Conservation (phyloP, 1,140 invertebrate species). For the Pseudomyrmex cubaensis region DNA sequence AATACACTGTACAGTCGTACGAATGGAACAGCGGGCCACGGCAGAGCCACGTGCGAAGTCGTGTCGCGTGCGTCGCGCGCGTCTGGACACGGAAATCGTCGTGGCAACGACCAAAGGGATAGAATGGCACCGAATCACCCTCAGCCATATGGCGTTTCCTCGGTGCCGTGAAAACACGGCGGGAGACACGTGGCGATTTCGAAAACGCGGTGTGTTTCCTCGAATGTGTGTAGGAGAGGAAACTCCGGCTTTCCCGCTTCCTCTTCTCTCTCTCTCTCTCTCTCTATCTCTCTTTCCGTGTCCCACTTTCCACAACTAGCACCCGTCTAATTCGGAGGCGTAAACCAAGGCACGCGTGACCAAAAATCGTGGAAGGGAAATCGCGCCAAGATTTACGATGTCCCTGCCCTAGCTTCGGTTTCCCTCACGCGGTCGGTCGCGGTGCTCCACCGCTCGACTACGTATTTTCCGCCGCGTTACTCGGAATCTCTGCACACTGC, state of each 20-base stretch:
- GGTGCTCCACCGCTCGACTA: constrained; percentile 11
- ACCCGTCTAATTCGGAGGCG: constrained; percentile 43
- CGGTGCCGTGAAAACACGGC: constrained; percentile 39
- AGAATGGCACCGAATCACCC: constrained; percentile 43
- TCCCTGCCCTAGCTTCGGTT: constrained; percentile 14
- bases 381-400: constrained; percentile 51
- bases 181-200: constrained; percentile 46
- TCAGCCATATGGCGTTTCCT: constrained; percentile 52
- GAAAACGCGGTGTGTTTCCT: constrained; percentile 20
- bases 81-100: constrained; percentile 49
- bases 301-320: not conserved
- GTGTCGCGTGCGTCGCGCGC: constrained; percentile 43
- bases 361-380: constrained; percentile 41
- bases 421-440: constrained; percentile 32
- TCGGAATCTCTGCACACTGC: constrained; percentile 10
- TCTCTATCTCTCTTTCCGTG: too few relatives aligned
- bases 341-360: constrained; percentile 53
- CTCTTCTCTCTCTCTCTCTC: not conserved
- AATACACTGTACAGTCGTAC: not conserved
- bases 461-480: constrained; percentile 41
- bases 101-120: constrained; percentile 39
- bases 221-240: not conserved
- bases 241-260: not conserved
- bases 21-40: not conserved
- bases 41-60: constrained; percentile 18